Evolutionary conservation across 2,888 invertebrate species (phyloP), one percentile per base, ranked within the genome.

Genomic region (Xestoiulus laeticollis): DNA sequence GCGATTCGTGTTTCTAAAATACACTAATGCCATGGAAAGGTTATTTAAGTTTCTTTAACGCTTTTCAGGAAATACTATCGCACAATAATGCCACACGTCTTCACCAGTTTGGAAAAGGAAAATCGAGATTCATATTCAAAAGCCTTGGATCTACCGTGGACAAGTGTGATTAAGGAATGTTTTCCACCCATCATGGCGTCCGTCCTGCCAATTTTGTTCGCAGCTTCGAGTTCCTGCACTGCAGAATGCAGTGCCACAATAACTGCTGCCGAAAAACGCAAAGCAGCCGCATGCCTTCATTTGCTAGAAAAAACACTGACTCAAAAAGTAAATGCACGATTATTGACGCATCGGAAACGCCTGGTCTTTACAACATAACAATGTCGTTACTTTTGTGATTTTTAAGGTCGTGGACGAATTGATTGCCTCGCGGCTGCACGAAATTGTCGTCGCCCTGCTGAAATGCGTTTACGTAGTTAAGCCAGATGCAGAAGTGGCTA

Each of bases 141-240:
- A 6, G 85, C 33, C 1, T 16, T 85, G 30, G 44, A 33, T 3
- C 22, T n/a, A n/a, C 33, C 85, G 6, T 85, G 85, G 85, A 38
- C 33, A n/a, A 44, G 44, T 14, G 22, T 85, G 5, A 33, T 85
- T 6, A 22, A 85, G 33, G 33, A 85, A 44, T 85, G 85, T 22
- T 85, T 85, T 85, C 85, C 85, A 6, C 85, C 12, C 38, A 85
- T 85, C 5, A 33, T 85, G 85, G 85, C 85, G 38, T 85, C n/a
- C 32, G 85, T 85, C 33, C 12, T 85, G 33, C 85, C 85, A 10
- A 16, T 33, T 19, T 85, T 85, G 33, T 85, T 22, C 14, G 85
- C 38, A 1, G n/a, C 85, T 33, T 38, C 44, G 22, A 22, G 8
- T 12, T 32, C 85, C 44, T 33, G 33, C 22, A 22, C 38, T 12